Evolutionary conservation across 2,888 invertebrate genomes (phyloP), one percentile per base, ranked within the genome.

Genomic region (Ectemnius cavifrons): DNA sequence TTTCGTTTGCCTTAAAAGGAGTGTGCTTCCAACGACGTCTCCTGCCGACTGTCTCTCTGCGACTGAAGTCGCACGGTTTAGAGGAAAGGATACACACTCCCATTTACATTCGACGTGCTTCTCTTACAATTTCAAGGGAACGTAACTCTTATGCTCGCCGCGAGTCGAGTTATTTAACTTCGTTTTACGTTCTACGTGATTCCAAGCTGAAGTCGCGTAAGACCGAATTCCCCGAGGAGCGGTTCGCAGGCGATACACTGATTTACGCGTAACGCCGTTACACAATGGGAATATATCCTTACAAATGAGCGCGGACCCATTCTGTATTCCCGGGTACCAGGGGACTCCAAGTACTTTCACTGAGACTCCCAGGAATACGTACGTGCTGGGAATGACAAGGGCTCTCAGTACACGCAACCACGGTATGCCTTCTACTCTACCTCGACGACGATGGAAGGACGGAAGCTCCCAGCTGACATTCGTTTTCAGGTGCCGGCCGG

Each of bases 291-390:
- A 87, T 87, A 85, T 81, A 85, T 84, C 79, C 85, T 83, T 85
- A 77, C 73, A 80, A 83, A 85, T 79, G 83, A 88, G 80, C 69
- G 78, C n/a, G 6, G 52, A 6, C 80, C 82, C 79, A 84, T 85
- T 87, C 84, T 75, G 85, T 87, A 86, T 88, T 89, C 86, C 58
- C 69, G 60, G 68, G 71, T 70, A 79, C 69, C 82, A 71, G 73
- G 80, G 77, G 76, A 87, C 86, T 85, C 67, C 75, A 64, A 84
- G 73, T 77, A 89, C 90, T 90, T 90, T 89, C 89, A 89, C 90
- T 89, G 80, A 70, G 81, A 86, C 82, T 75, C 74, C 57, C 79
- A 73, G 77, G 79, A 71, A 81, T 71, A 71, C 56, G 78, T 56
- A 78, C 88, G 87, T 88, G 88, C 85, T 73, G 77, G 63, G 88